Percentiles rank a stretch among this genome's conserved stretches.
phyloP scores from a whole-genome alignment of 2,888 invertebrate genomes.

The Aelia acuminata region DNA sequence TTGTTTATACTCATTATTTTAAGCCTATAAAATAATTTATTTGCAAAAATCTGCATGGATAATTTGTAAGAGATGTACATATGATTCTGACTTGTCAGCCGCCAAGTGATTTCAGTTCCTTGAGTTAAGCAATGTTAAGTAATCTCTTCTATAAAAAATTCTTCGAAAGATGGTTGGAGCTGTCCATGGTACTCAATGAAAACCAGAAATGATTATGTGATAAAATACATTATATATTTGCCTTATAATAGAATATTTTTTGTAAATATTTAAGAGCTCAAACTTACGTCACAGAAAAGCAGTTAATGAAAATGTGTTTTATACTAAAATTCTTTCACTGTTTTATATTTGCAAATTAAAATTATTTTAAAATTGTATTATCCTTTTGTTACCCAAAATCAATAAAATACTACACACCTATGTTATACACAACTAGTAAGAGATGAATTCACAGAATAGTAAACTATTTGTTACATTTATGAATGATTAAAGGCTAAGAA shows the following conservation, averaged over 20 bases:
- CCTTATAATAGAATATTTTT: conserved; percentile 46
- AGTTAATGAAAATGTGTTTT: conserved; percentile 19
- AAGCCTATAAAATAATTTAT: not conserved
- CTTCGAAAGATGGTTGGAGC: not conserved
- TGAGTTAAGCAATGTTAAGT: not conserved
- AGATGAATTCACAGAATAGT: too few relatives aligned
- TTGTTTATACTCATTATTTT: not conserved
- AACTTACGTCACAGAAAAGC: not conserved
- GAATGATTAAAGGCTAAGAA: too few relatives aligned
- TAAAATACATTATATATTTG: conserved; percentile 41
- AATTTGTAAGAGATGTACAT: not conserved
- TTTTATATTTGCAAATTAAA: conserved; percentile 35
- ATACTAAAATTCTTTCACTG: conserved; percentile 19
- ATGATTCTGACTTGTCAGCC: not conserved
- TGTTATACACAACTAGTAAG: too few relatives aligned
- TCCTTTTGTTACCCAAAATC: not conserved
- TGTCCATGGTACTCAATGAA: not conserved
- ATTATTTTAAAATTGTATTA: not conserved
- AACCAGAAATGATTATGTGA: conserved; percentile 8
- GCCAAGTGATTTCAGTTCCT: not conserved
- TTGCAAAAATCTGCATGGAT: not conserved
- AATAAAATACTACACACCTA: too few relatives aligned
- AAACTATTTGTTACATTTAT: too few relatives aligned
- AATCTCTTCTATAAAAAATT: not conserved
- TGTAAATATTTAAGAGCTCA: conserved; percentile 29